These are phyloP conservation scores for Monodelphis domestica DNA, from an alignment of 2,797 vertebrate species.

Conservation along the genomic window DNA sequence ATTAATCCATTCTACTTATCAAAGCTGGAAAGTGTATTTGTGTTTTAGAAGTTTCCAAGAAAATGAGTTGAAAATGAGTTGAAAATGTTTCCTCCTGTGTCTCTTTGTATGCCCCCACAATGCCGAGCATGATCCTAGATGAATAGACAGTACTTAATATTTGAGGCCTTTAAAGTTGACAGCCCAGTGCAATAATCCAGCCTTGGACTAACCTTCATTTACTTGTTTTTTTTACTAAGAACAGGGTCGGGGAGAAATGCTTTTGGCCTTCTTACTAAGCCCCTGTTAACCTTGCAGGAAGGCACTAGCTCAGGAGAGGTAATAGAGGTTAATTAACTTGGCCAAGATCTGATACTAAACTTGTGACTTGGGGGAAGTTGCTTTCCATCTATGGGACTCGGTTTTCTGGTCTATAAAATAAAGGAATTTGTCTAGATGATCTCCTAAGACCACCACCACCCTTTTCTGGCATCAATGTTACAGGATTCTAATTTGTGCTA, in stretches of 20 bases:
- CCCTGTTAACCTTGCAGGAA: background rate
- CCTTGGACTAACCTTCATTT: background rate
- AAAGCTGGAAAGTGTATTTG: background rate
- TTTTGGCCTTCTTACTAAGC: background rate
- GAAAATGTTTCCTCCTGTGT: background rate
- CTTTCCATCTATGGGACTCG: background rate
- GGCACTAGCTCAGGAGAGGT: background rate
- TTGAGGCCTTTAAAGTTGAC: background rate
- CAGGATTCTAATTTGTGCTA: background rate
- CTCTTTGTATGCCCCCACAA: background rate
- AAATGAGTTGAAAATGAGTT: background rate
- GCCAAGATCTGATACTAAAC: background rate
- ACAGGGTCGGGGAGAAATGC: background rate
- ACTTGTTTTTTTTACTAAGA: background rate
- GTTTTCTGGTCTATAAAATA: background rate
- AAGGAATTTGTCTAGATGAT: background rate
- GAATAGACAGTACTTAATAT: background rate
- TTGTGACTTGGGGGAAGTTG: constrained; percentile 11
- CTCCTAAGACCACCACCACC: background rate
- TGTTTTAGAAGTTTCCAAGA: background rate
- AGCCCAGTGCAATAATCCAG: background rate
- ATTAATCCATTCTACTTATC: background rate
- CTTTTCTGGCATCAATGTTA: background rate
- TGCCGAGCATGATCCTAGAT: background rate
- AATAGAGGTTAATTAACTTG: background rate